phyloP scores from a whole-genome alignment of 2,888 invertebrate genomes.

The Machimus rusticus region DNA sequence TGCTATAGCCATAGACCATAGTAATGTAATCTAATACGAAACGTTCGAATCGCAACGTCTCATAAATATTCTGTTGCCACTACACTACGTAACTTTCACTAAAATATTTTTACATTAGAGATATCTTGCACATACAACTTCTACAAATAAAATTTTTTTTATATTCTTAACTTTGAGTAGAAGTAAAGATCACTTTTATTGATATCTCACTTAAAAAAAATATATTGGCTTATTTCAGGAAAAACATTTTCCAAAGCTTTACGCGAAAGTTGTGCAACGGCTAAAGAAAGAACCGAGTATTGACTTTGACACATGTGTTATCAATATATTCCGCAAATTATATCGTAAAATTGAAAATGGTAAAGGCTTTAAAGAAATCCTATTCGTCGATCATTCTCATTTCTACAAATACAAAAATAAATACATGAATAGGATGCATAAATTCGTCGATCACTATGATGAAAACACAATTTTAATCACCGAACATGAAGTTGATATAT shows the following conservation, averaged over 20 bases:
- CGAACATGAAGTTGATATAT: neutral
- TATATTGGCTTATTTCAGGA: constrained; percentile 9
- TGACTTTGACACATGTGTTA: constrained; percentile 14
- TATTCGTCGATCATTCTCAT: constrained; percentile 40
- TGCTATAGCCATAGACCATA: too few species aligned
- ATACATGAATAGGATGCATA: constrained; percentile 29
- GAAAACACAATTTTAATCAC: constrained; percentile 43
- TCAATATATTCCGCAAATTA: constrained; percentile 46
- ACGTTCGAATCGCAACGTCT: too few species aligned
- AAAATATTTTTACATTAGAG: too few species aligned
- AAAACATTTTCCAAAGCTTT: constrained; percentile 46
- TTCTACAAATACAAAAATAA: constrained; percentile 24
- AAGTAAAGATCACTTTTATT: too few species aligned
- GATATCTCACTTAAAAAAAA: too few species aligned
- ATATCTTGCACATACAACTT: too few species aligned
- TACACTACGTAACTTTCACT: too few species aligned
- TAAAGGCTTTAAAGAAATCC: constrained; percentile 42
- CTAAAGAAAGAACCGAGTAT: neutral
- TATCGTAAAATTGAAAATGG: constrained; percentile 48
- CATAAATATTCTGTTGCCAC: too few species aligned
- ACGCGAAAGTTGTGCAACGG: constrained; percentile 28
- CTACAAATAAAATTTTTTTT: too few species aligned
- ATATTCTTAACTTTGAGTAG: too few species aligned
- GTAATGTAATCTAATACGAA: too few species aligned
- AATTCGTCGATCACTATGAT: constrained; percentile 42